Conservation (phyloP, 2,113 vertebrate species). For the Jaculus jaculus region DNA sequence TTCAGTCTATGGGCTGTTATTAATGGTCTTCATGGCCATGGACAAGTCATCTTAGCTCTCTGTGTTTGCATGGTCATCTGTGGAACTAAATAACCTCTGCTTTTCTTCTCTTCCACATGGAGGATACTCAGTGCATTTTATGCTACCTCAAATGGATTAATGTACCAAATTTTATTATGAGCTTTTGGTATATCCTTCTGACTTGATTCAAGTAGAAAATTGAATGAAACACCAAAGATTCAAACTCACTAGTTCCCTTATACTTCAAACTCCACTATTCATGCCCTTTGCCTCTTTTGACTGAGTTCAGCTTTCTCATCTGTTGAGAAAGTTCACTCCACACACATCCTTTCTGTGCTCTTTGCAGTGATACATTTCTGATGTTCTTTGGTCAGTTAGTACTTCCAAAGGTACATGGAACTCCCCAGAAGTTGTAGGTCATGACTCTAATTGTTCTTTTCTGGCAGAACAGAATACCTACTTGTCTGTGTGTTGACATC, state of each 20-base stretch:
- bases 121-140: background rate
- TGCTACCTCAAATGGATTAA: background rate
- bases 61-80: background rate
- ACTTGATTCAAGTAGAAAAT: background rate
- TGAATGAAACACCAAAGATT: background rate
- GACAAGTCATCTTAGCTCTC: background rate
- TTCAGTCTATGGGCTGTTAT: background rate
- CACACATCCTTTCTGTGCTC: background rate
- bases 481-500: background rate
- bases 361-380: conserved; percentile 3
- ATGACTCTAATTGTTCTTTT: conserved; percentile 35
- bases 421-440: background rate
- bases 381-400: background rate
- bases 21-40: background rate
- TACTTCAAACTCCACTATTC: background rate
- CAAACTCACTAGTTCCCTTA: background rate
- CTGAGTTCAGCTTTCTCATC: background rate
- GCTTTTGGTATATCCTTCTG: background rate
- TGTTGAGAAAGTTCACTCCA: background rate
- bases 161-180: background rate
- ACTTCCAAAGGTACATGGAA: background rate
- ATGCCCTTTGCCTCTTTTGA: background rate
- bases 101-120: background rate
- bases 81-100: background rate
- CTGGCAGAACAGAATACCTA: background rate